These are phyloP conservation scores for Elymnias hypermnestra DNA, from an alignment of 1,140 invertebrate species.

Conservation along the genomic window DNA sequence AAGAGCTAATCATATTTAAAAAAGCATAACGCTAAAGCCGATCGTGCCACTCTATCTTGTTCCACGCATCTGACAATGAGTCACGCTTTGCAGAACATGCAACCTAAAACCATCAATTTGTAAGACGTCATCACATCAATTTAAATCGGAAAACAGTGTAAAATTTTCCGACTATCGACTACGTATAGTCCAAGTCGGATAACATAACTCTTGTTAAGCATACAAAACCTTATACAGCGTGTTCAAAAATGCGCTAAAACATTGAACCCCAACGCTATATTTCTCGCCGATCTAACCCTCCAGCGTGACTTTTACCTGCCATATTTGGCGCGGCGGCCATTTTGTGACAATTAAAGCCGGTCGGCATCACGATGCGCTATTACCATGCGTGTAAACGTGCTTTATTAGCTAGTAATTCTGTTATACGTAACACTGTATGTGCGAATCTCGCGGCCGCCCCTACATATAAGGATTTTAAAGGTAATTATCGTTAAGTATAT, in stretches of 20 bases:
- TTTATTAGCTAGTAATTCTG: slow-evolving; percentile 41
- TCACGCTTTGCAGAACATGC: too few relatives aligned
- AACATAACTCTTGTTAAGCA: neutral
- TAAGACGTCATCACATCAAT: too few relatives aligned
- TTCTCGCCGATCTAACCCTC: slow-evolving; percentile 32
- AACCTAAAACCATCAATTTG: too few relatives aligned
- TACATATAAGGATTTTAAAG: slow-evolving; percentile 17
- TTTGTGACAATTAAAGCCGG: slow-evolving; percentile 51
- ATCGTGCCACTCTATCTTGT: too few relatives aligned
- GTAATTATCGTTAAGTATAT: slow-evolving; percentile 8
- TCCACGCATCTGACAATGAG: too few relatives aligned
- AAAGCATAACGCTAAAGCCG: too few relatives aligned
- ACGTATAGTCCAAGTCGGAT: too few relatives aligned
- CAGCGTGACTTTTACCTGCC: slow-evolving; percentile 37
- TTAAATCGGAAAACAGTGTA: too few relatives aligned
- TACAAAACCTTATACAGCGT: slow-evolving; percentile 8
- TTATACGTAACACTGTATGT: slow-evolving; percentile 14
- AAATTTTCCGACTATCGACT: too few relatives aligned
- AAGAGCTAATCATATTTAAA: too few relatives aligned
- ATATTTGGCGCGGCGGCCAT: slow-evolving; percentile 42
- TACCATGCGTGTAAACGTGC: slow-evolving; percentile 38
- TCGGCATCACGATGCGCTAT: slow-evolving; percentile 42
- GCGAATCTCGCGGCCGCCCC: slow-evolving; percentile 10
- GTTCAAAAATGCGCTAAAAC: slow-evolving; percentile 20
- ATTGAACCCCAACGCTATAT: slow-evolving; percentile 34